Percentiles rank a stretch among this genome's conserved stretches.
Evolutionary conservation across 2,888 invertebrate species (phyloP).

Genomic region (Lasioglossum figueresi): DNA sequence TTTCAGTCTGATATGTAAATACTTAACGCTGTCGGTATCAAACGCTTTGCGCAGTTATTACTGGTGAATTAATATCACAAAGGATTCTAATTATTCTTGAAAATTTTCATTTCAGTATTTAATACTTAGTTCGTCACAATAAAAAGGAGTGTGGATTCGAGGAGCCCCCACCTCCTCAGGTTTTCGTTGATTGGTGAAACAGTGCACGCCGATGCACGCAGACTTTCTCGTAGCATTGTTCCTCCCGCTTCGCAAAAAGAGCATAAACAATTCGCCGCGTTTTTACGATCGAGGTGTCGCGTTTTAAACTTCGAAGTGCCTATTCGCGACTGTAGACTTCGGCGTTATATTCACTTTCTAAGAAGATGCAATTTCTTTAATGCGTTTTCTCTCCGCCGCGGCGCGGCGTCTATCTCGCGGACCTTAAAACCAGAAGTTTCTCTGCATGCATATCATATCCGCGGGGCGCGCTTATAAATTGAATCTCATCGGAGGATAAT

Average conservation of each 20-base stretch:
- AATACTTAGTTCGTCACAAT: no score
- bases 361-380: slow-evolving; percentile 9
- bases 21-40: no score
- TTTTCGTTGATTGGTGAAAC: background rate
- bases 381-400: background rate
- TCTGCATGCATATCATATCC: background rate
- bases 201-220: background rate
- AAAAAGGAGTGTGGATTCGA: background rate
- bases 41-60: no score
- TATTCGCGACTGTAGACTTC: background rate
- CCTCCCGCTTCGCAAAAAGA: no score
- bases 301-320: background rate
- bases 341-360: background rate
- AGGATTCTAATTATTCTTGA: no score
- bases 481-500: background rate
- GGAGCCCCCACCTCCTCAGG: no score
- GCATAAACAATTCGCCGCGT: background rate
- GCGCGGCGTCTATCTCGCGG: background rate
- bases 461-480: background rate
- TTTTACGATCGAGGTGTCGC: background rate
- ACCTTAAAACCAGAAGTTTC: background rate
- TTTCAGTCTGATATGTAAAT: no score
- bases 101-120: no score
- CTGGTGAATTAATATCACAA: no score
- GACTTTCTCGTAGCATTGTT: background rate